A percentile compares a stretch with the other conserved stretches of the same genome.
These are phyloP conservation scores for Scaptomyza polygonia DNA, from an alignment of 2,888 invertebrate species.

Conservation along the genomic window DNA sequence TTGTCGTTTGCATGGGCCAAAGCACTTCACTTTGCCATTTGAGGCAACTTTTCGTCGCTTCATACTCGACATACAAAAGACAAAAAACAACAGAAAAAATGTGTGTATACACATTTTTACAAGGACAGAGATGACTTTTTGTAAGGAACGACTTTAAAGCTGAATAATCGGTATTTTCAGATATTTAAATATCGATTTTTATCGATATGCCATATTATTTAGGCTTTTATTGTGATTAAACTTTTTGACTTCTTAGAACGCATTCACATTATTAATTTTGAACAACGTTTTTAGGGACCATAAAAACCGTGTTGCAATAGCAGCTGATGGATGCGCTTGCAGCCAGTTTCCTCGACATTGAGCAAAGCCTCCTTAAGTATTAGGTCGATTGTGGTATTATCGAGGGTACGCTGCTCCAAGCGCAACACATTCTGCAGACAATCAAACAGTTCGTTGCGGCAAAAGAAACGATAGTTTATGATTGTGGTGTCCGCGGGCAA, in stretches of 20 bases:
- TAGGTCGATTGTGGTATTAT: not conserved
- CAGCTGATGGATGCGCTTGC: constrained; percentile 42
- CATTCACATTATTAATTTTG: constrained; percentile 20
- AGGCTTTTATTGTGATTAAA: not conserved
- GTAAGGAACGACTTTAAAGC: too few species aligned
- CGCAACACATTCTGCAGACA: constrained; percentile 47
- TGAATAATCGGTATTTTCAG: too few species aligned
- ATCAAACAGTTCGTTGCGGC: constrained; percentile 36
- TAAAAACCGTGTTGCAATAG: constrained; percentile 36
- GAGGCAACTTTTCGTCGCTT: constrained; percentile 40
- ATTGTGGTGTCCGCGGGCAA: constrained; percentile 53
- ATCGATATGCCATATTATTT: too few species aligned
- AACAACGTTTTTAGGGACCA: not conserved
- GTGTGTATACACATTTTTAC: too few species aligned
- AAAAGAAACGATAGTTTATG: constrained; percentile 47
- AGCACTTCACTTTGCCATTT: constrained; percentile 47
- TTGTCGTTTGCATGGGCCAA: constrained; percentile 43
- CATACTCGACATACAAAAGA: constrained; percentile 27
- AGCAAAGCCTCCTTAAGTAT: constrained; percentile 42
- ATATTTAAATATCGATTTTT: too few species aligned
- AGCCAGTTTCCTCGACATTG: constrained; percentile 40
- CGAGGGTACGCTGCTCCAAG: constrained; percentile 38
- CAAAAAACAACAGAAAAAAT: too few species aligned
- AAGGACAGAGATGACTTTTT: too few species aligned
- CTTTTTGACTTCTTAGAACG: not conserved